Conservation (phyloP, 2,888 invertebrate genomes). For the Nysson spinosus region DNA sequence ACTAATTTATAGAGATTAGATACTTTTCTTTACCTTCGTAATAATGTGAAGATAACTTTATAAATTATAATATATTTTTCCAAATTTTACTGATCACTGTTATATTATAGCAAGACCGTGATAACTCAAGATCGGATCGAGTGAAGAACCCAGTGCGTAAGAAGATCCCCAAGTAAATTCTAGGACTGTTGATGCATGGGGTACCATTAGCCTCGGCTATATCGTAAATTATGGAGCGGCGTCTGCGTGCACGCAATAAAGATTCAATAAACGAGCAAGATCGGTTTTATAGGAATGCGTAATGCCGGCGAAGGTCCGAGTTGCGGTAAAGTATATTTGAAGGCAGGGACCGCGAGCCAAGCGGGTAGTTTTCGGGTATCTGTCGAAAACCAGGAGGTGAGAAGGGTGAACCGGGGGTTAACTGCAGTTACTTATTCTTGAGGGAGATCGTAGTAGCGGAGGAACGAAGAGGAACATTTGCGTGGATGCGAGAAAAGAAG, state of each 20-base stretch:
- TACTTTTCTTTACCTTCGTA: no score
- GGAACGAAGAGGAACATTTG: no score
- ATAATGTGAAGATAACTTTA: no score
- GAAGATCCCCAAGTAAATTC: constrained; percentile 29
- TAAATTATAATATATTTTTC: no score
- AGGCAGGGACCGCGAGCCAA: neutral
- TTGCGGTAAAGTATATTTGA: constrained; percentile 13
- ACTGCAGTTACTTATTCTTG: neutral
- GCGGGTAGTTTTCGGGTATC: constrained; percentile 8
- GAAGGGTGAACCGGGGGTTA: no score
- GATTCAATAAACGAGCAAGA: constrained; percentile 71
- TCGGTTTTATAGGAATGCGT: constrained; percentile 72
- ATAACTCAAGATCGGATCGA: no score
- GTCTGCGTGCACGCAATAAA: constrained; percentile 64
- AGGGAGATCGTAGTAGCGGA: neutral
- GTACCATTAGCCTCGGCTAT: constrained; percentile 52
- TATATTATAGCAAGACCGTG: no score
- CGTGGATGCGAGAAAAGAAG: no score
- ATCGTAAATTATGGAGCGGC: constrained; percentile 59
- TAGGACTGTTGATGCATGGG: constrained; percentile 51
- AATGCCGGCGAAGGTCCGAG: constrained; percentile 35
- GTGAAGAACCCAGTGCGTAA: no score
- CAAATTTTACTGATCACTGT: no score
- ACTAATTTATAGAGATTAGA: no score
- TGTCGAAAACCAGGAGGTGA: neutral